Evolutionary conservation across 2,888 invertebrate species (phyloP).

Genomic region (Isotomurus palustris): DNA sequence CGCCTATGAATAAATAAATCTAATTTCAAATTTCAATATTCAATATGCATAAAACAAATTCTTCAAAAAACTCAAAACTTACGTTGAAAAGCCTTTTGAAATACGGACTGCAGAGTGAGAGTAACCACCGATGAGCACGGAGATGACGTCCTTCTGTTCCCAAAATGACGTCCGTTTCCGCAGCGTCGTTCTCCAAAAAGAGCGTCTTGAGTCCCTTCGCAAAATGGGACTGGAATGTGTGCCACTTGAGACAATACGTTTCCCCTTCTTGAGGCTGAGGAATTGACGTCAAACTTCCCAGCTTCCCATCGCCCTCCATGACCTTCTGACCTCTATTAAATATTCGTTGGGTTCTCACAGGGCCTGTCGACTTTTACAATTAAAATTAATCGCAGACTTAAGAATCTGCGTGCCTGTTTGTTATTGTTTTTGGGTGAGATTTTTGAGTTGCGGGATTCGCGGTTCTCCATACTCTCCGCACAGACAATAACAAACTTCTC

Average conservation of each 20-base stretch:
- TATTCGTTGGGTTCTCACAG: too few species aligned
- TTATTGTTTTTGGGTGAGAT: too few species aligned
- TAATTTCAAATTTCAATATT: neutral
- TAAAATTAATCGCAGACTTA: too few species aligned
- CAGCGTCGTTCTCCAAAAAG: conserved; percentile 14
- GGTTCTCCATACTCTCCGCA: too few species aligned
- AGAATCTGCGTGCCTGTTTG: too few species aligned
- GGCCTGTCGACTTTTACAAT: too few species aligned
- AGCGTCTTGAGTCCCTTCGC: conserved; percentile 23
- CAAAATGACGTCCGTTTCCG: conserved; percentile 35
- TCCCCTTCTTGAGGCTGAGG: conserved; percentile 4
- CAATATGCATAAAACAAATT: neutral
- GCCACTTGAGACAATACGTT: conserved; percentile 39
- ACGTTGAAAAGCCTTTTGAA: conserved; percentile 43
- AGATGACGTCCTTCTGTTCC: conserved; percentile 38
- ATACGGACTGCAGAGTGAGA: conserved; percentile 40
- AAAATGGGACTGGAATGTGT: conserved; percentile 31
- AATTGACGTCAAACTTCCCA: neutral
- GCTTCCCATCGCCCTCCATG: neutral
- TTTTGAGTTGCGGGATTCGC: too few species aligned
- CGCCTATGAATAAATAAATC: too few species aligned
- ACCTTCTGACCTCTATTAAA: too few species aligned
- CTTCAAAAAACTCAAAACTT: neutral
- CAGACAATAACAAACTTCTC: too few species aligned
- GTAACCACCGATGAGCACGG: conserved; percentile 32